These are phyloP conservation scores for Myrmecophaga tridactyla DNA, from an alignment of 2,113 vertebrate genomes.

Conservation along the genomic window DNA sequence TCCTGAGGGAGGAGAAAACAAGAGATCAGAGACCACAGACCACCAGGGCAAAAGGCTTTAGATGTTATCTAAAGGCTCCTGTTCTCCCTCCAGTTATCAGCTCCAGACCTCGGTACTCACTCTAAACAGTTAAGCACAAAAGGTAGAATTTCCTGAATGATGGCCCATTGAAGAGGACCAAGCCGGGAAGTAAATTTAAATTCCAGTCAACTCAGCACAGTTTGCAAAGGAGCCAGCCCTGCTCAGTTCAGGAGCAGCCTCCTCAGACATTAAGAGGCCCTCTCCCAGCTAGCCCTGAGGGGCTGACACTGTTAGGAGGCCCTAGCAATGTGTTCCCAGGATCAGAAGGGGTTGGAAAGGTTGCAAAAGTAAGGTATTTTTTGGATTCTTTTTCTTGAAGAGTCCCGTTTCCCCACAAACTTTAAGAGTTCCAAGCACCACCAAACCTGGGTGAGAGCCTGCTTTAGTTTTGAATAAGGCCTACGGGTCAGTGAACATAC, in stretches of 20 bases:
- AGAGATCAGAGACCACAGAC: not conserved
- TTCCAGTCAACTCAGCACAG: not conserved
- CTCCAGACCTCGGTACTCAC: not conserved
- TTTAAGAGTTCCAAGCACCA: not conserved
- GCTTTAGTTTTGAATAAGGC: not conserved
- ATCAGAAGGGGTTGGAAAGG: not conserved
- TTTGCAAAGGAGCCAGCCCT: not conserved
- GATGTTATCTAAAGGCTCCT: not conserved
- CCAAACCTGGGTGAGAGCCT: not conserved
- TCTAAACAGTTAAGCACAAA: not conserved
- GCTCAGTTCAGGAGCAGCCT: not conserved
- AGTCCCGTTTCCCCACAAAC: not conserved
- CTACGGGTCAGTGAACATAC: rapidly evolving
- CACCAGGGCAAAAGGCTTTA: not conserved
- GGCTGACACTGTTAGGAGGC: not conserved
- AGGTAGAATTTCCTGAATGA: not conserved
- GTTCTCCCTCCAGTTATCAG: not conserved
- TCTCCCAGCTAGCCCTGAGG: not conserved
- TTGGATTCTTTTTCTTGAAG: not conserved
- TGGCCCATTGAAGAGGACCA: not conserved
- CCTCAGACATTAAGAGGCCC: too few relatives aligned
- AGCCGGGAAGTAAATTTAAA: not conserved
- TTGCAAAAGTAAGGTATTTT: not conserved
- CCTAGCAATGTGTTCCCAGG: too few relatives aligned
- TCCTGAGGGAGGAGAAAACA: not conserved